phyloP scores from a whole-genome alignment of 2,888 invertebrate species.

The Eupithecia subfuscata region DNA sequence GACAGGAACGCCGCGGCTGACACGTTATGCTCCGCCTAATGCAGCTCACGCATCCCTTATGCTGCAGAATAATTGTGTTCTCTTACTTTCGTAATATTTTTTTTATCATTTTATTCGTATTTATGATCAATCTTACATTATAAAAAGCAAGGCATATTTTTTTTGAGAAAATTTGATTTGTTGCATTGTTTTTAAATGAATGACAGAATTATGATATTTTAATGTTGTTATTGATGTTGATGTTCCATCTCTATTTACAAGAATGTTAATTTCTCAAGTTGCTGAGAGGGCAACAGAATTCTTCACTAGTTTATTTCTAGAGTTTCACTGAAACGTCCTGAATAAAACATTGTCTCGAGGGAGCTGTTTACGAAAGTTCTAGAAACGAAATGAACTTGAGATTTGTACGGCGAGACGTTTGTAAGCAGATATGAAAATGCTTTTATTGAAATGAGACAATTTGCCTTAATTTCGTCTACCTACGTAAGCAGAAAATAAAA shows the following conservation, averaged over 20 bases:
- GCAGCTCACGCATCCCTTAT: not conserved
- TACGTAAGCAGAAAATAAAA: not conserved
- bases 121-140: too few relatives aligned
- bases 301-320: slow-evolving; percentile 14
- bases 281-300: slow-evolving; percentile 10
- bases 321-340: slow-evolving; percentile 15
- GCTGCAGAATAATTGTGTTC: not conserved
- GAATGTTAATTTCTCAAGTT: slow-evolving; percentile 19
- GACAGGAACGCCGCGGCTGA: not conserved
- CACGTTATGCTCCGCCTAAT: not conserved
- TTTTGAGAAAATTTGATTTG: too few relatives aligned
- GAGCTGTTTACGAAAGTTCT: not conserved
- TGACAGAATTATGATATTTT: not conserved
- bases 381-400: not conserved
- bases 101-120: too few relatives aligned
- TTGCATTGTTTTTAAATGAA: too few relatives aligned
- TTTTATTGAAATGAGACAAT: slow-evolving; percentile 4
- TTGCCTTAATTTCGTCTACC: not conserved
- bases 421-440: slow-evolving; percentile 1
- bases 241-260: slow-evolving; percentile 9
- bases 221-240: not conserved
- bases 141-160: too few relatives aligned
- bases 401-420: not conserved
- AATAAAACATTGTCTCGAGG: slow-evolving; percentile 7
- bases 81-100: too few relatives aligned